Conservation (phyloP, 2,888 invertebrate genomes). For the Leucoptera coffeella region DNA sequence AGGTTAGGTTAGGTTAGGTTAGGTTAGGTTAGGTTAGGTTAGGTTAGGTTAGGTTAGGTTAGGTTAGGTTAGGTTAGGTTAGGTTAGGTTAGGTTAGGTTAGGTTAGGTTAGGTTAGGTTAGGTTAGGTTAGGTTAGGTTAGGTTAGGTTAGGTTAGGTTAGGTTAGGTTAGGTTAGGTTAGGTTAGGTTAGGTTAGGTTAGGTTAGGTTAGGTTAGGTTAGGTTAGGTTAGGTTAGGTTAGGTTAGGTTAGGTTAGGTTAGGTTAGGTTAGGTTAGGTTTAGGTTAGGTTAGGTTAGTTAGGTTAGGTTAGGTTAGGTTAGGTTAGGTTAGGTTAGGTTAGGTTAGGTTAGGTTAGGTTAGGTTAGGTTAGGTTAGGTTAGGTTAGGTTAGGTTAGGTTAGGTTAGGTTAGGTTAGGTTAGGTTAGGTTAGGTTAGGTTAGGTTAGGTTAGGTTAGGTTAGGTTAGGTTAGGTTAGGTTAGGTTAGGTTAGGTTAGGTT, state of each 20-base stretch:
- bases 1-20: slow-evolving; percentile 4
- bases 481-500: slow-evolving; percentile 9
- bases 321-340: slow-evolving; percentile 1
- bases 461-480: too few relatives aligned
- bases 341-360: not conserved
- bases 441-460: slow-evolving; percentile 9
- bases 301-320: slow-evolving; percentile 4
- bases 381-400: not conserved
- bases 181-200: slow-evolving; percentile 3
- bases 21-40: slow-evolving; percentile 4
- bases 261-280: slow-evolving; percentile 3
- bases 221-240: too few relatives aligned
- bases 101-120: slow-evolving; percentile 4
- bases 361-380: not conserved
- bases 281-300: too few relatives aligned
- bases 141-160: slow-evolving; percentile 3
- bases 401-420: not conserved
- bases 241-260: slow-evolving; percentile 3
- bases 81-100: slow-evolving; percentile 4
- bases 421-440: too few relatives aligned
- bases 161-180: slow-evolving; percentile 3
- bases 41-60: too few relatives aligned
- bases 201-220: slow-evolving; percentile 4
- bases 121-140: slow-evolving; percentile 4
- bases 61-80: slow-evolving; percentile 4